Evolutionary conservation across 2,888 invertebrate genomes (phyloP).

Genomic region (Drosophila ezoana): DNA sequence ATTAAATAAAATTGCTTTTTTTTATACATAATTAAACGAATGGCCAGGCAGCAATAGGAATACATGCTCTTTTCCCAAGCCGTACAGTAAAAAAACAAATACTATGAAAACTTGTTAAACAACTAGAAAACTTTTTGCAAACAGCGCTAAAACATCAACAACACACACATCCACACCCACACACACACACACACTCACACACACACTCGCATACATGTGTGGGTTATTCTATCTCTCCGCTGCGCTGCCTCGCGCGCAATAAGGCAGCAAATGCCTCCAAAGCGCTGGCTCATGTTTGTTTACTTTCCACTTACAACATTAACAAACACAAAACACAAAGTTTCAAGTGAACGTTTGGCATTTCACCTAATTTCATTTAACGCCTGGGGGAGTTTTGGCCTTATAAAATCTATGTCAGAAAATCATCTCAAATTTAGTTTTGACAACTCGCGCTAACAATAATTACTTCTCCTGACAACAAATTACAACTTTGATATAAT

Average conservation of each 20-base stretch:
- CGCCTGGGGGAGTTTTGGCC: neutral
- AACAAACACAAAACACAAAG: constrained; percentile 22
- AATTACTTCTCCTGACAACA: too few relatives aligned
- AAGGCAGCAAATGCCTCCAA: constrained; percentile 44
- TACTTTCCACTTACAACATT: constrained; percentile 42
- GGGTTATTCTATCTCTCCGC: constrained; percentile 8
- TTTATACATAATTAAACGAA: constrained; percentile 38
- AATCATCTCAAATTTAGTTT: neutral
- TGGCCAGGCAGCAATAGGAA: constrained; percentile 9
- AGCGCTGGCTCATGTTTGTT: constrained; percentile 54
- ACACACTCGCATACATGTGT: constrained; percentile 3
- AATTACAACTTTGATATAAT: too few relatives aligned
- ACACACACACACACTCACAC: constrained; percentile 4
- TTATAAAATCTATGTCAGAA: neutral
- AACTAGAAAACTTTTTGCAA: constrained; percentile 62
- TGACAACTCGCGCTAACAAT: neutral
- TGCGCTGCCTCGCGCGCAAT: constrained; percentile 15
- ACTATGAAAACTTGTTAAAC: constrained; percentile 52
- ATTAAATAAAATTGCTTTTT: constrained; percentile 18
- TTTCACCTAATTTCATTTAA: constrained; percentile 43
- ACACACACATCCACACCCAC: constrained; percentile 5
- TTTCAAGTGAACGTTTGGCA: constrained; percentile 48
- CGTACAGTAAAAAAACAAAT: constrained; percentile 34
- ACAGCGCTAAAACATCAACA: constrained; percentile 49
- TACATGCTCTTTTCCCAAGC: constrained; percentile 2